Evolutionary conservation across 1,140 invertebrate genomes (phyloP), one percentile per base, ranked within the genome.

Genomic region (Procambarus clarkii): DNA sequence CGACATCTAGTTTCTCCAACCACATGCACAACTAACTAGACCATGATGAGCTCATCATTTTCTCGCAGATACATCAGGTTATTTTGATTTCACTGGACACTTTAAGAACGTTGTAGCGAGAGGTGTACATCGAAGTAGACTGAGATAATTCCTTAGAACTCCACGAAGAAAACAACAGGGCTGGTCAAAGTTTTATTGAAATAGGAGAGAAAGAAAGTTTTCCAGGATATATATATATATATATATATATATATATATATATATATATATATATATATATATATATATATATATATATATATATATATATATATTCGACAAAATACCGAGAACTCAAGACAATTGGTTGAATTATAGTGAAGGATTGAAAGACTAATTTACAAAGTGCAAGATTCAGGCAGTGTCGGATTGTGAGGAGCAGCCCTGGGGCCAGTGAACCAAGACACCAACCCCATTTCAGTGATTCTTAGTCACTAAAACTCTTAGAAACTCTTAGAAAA

Each of bases 241-340:
- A n/a, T n/a, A n/a, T n/a, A n/a, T n/a, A 44, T 21, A 44, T 78
- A 44, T 78, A 44, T 78, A 24, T 78, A 44, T 78, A 44, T 78
- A 44, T 78, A 44, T 78, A 44, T 44, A 44, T 44, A 24, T 78
- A 44, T 82, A 60, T 82, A 50, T 82, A n/a, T 82, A 46, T 78
- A 78, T 78, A 78, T 78, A 15, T 78, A 44, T 78, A 15, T 78
- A 15, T 78, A 44, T 78, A 21, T 78, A 78, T 78, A 44, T 78
- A 15, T 78, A 44, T 78, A 21, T 78, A 78, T 78, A 69, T 69
- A 69, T 69, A 69, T 69, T 11, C 21, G 21, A 11, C 15, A 13
- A 78, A 9, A 78, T 78, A 15, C 24, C 15, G 9, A 78, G 9
- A 21, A 21, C 9, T 78, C 15, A 13, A 78, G 9, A 15, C 24